Conservation (phyloP, 2,888 invertebrate species). For the Bombylius discolor region DNA sequence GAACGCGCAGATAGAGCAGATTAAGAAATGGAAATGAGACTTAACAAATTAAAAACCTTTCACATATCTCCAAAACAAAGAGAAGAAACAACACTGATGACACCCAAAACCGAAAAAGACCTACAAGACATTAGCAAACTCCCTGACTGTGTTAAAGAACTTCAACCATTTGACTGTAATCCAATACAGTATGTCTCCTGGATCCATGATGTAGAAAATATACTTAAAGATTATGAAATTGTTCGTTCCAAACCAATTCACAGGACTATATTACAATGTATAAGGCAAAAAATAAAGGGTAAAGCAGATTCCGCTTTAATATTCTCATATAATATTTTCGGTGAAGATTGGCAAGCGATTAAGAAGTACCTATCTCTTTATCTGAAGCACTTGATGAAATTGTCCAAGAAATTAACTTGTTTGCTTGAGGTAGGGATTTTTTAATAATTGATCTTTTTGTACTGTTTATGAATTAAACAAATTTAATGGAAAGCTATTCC, state of each 20-base stretch:
- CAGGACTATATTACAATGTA: neutral
- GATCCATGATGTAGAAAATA: conserved; percentile 1
- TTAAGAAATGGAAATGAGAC: neutral
- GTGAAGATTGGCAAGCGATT: neutral
- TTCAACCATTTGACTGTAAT: neutral
- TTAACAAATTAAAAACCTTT: neutral
- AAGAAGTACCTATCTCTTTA: conserved; percentile 1
- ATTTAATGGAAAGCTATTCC: too few relatives aligned
- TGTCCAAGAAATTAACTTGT: too few relatives aligned
- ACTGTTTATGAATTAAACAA: too few relatives aligned
- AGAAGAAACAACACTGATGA: neutral
- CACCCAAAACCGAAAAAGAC: neutral
- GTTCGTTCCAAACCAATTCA: neutral
- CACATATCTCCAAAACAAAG: neutral
- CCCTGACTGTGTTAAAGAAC: neutral
- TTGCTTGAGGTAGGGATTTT: too few relatives aligned
- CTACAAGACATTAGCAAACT: neutral
- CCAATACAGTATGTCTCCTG: neutral
- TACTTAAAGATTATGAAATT: neutral
- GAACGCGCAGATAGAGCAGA: neutral
- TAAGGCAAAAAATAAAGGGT: neutral
- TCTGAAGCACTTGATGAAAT: too few relatives aligned
- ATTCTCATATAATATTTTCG: neutral
- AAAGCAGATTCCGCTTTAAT: neutral
- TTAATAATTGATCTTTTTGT: too few relatives aligned